Percentiles rank a stretch among this genome's conserved stretches.
These are phyloP conservation scores for Macrophya alboannulata DNA, from an alignment of 2,888 invertebrate genomes.

Conservation along the genomic window DNA sequence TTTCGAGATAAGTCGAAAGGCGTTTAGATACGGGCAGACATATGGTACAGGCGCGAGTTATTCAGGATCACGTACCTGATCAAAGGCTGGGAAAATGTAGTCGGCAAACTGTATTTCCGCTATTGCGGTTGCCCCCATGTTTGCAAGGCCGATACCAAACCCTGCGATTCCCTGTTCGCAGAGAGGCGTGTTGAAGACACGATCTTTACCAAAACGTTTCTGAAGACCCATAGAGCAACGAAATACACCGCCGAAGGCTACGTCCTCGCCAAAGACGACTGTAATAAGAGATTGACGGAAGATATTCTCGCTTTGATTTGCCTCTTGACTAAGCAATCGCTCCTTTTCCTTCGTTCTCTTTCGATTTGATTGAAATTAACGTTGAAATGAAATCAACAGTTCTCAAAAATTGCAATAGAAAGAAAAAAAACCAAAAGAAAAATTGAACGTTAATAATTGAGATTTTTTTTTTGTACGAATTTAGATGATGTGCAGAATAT, in stretches of 20 bases:
- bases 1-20: background rate
- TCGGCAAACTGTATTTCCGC: slow-evolving; percentile 99
- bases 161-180: slow-evolving; percentile 99
- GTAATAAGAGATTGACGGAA: slow-evolving; percentile 57
- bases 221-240: slow-evolving; percentile 96
- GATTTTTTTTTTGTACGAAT: too few species aligned
- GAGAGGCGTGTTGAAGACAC: slow-evolving; percentile 98
- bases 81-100: slow-evolving; percentile 99
- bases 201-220: slow-evolving; percentile 94
- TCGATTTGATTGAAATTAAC: background rate
- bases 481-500: too few species aligned
- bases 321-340: background rate
- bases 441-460: too few species aligned
- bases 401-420: too few species aligned
- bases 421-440: too few species aligned
- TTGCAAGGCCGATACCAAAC: slow-evolving; percentile 97
- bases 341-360: background rate
- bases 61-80: slow-evolving; percentile 89
- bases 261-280: slow-evolving; percentile 98
- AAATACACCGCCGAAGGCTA: slow-evolving; percentile 99
- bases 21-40: background rate
- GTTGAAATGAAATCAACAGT: too few species aligned
- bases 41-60: background rate
- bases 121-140: slow-evolving; percentile 95
- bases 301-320: slow-evolving; percentile 1